Conservation (phyloP, 2,888 invertebrate species). For the Strigamia maritima region DNA sequence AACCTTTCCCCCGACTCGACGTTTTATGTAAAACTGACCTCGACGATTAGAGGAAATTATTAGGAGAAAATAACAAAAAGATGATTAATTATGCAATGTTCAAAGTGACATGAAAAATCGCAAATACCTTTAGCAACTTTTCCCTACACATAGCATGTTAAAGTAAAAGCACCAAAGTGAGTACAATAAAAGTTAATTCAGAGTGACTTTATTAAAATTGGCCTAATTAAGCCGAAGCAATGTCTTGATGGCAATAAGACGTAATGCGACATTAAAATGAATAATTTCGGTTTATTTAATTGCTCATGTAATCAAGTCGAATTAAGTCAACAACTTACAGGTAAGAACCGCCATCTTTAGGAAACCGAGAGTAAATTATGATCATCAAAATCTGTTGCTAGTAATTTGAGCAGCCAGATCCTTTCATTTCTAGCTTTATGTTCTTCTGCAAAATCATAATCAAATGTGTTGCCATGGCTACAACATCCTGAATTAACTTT, state of each 20-base stretch:
- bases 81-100: neutral
- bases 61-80: neutral
- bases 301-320: conserved; percentile 24
- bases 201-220: conserved; percentile 1
- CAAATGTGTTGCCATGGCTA: conserved; percentile 20
- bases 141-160: neutral
- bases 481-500: conserved; percentile 30
- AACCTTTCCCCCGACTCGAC: neutral
- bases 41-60: neutral
- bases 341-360: conserved; percentile 15
- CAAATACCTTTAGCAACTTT: neutral
- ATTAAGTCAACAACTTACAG: conserved; percentile 13
- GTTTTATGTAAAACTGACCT: conserved; percentile 11
- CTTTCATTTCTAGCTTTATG: conserved; percentile 31
- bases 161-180: neutral
- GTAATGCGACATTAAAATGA: conserved; percentile 6
- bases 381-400: conserved; percentile 32
- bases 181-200: conserved; percentile 10
- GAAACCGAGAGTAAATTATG: conserved; percentile 19
- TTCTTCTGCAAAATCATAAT: conserved; percentile 11
- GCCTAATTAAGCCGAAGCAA: neutral
- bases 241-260: conserved; percentile 25
- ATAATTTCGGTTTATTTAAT: conserved; percentile 28
- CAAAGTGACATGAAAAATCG: conserved; percentile 9
- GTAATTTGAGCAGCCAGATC: conserved; percentile 34